Evolutionary conservation across 2,888 invertebrate species (phyloP).

Genomic region (Xestobium rufovillosum): DNA sequence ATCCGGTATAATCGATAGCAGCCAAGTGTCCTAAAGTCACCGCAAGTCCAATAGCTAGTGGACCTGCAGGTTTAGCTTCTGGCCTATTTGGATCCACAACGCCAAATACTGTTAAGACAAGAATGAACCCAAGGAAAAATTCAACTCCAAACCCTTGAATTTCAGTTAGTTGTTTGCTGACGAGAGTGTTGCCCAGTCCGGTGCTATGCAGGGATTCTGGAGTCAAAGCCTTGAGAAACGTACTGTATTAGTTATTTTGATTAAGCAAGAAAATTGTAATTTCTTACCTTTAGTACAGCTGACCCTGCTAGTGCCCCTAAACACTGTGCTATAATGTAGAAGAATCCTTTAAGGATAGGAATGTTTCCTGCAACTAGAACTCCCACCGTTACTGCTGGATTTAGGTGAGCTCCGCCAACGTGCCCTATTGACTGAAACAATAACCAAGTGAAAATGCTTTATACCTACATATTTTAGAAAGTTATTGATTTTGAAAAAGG

Average conservation of each 20-base stretch:
- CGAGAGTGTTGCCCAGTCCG: slow-evolving; percentile 61
- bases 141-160: slow-evolving; percentile 85
- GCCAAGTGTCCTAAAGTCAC: slow-evolving; percentile 79
- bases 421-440: slow-evolving; percentile 69
- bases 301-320: slow-evolving; percentile 76
- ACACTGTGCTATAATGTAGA: slow-evolving; percentile 78
- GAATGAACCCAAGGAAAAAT: slow-evolving; percentile 82
- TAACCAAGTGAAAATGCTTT: too few relatives aligned
- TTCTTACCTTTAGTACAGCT: slow-evolving; percentile 59
- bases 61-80: slow-evolving; percentile 74
- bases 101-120: slow-evolving; percentile 84
- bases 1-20: slow-evolving; percentile 76
- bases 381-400: slow-evolving; percentile 85
- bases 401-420: slow-evolving; percentile 84
- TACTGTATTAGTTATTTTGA: too few relatives aligned
- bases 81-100: slow-evolving; percentile 74
- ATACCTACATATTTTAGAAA: too few relatives aligned
- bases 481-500: too few relatives aligned
- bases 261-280: slow-evolving; percentile 6
- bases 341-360: slow-evolving; percentile 61
- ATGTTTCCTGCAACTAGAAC: slow-evolving; percentile 74
- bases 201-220: slow-evolving; percentile 54
- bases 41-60: slow-evolving; percentile 81
- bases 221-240: slow-evolving; percentile 68
- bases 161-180: slow-evolving; percentile 53